phyloP scores from a whole-genome alignment of 2,797 vertebrate genomes.

The Lutjanus argentimaculatus region DNA sequence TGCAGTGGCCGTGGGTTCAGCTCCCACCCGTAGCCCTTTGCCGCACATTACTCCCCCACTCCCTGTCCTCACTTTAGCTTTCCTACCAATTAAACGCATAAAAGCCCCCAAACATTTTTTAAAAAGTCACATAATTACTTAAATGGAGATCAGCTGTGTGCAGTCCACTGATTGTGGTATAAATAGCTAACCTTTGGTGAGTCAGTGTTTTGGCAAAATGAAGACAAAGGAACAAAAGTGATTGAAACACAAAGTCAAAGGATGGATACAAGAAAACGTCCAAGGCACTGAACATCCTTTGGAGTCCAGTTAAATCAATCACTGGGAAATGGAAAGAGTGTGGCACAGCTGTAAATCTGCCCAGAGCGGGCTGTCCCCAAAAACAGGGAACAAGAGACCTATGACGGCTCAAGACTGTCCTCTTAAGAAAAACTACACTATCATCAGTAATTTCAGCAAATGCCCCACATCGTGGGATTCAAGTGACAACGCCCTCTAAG shows the following conservation, averaged over 20 bases:
- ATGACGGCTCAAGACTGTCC: background rate
- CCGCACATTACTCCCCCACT: too few relatives aligned
- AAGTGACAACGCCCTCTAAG: too few relatives aligned
- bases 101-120: too few relatives aligned
- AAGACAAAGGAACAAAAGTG: background rate
- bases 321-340: conserved; percentile 23
- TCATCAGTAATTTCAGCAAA: background rate
- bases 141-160: too few relatives aligned
- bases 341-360: background rate
- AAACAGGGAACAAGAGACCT: background rate
- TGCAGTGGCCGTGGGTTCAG: too few relatives aligned
- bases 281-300: background rate
- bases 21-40: too few relatives aligned
- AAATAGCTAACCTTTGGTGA: background rate
- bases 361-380: too few relatives aligned
- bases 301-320: conserved; percentile 13
- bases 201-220: background rate
- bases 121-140: too few relatives aligned
- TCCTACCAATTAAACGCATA: too few relatives aligned
- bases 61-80: too few relatives aligned
- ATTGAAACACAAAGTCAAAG: background rate
- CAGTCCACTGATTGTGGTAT: too few relatives aligned
- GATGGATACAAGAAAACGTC: background rate
- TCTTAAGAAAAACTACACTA: background rate
- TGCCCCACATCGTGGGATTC: background rate